Base-by-base conservation (phyloP, 2,797 vertebrate genomes). In the Pitangus sulphuratus region DNA sequence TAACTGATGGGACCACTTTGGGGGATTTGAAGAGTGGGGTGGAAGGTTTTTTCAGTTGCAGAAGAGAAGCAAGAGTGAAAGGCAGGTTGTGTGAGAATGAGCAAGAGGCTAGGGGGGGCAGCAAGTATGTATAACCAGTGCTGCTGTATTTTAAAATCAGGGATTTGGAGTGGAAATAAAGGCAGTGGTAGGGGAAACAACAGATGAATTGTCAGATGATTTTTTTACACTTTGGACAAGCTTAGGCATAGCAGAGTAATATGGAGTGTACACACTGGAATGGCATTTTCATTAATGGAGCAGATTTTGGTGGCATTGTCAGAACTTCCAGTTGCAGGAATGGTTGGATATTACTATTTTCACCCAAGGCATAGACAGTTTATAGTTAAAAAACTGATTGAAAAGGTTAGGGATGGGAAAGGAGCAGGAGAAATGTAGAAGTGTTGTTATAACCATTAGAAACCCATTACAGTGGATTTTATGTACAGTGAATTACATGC, bases 1-100 rank as follows among this genome's bases (percentile, higher is more conserved):
- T 99, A 98, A 98, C 93, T 79, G 60, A 35, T 82, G 74, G 84
- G 21, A 74, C 71, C 33, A 5, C 8, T 66, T 33, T 15, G 33
- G 53, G 71, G 24, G 3, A 28, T 54, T 48, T 33, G 57, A 65
- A 48, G 26, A 60, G 57, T 0, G 3, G 60, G 81, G 9, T 47
- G 39, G 11, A 24, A 64, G 33, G 12, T 37, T 44, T 45, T 54
- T 75, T 65, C 19, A 30, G 15, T 60, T 30, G 2, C 31, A 40
- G 42, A 53, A 71, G 65, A 84, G 50, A 47, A 40, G 30, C 31
- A 33, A 39, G 22, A 1, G 0, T 45, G 35, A 66, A 57, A 39
- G 22, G 15, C 5, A 33, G 24, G 19, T 40, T 84, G 20, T 16
- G 17, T 58, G 56, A 56, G 35, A 48, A 25, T 35, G 28, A 82